These are phyloP conservation scores for Acrossocheilus wenchowensis DNA, from an alignment of 2,797 vertebrate species.

Conservation along the genomic window DNA sequence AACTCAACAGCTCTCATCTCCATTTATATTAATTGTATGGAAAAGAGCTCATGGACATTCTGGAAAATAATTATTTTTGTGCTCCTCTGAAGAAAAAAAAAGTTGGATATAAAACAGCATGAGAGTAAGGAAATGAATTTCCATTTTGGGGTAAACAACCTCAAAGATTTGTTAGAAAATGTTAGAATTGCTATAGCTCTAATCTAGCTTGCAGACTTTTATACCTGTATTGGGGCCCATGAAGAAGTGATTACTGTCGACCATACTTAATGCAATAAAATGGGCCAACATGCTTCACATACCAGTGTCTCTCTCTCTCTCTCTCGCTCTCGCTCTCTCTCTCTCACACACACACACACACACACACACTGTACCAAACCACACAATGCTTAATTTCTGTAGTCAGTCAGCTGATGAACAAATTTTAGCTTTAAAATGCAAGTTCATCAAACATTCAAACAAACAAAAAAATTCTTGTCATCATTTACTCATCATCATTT, in stretches of 20 bases:
- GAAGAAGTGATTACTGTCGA: slow-evolving; percentile 60
- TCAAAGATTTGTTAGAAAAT: not conserved
- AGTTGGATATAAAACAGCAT: not conserved
- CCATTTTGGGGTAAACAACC: not conserved
- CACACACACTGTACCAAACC: slow-evolving; percentile 40
- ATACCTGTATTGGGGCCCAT: slow-evolving; percentile 22
- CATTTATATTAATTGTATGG: not conserved
- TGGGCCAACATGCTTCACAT: slow-evolving; percentile 70
- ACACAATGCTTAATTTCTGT: slow-evolving; percentile 11
- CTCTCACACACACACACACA: slow-evolving; percentile 59
- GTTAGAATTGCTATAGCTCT: not conserved
- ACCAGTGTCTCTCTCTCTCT: slow-evolving; percentile 57
- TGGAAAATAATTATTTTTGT: not conserved
- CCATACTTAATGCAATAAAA: slow-evolving; percentile 68
- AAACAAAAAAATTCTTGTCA: not conserved
- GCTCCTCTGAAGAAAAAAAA: not conserved
- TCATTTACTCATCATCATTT: not conserved
- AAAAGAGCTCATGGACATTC: not conserved
- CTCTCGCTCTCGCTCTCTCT: not conserved
- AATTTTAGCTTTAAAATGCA: not conserved
- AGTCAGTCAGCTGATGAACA: slow-evolving; percentile 69
- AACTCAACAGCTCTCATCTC: not conserved
- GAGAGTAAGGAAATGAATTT: not conserved
- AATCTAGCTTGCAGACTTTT: slow-evolving; percentile 7
- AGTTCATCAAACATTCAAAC: too few species aligned